A percentile compares a stretch with the other conserved stretches of the same genome.
Evolutionary conservation across 1,140 invertebrate genomes (phyloP).

Genomic region (Antheraea mylitta): DNA sequence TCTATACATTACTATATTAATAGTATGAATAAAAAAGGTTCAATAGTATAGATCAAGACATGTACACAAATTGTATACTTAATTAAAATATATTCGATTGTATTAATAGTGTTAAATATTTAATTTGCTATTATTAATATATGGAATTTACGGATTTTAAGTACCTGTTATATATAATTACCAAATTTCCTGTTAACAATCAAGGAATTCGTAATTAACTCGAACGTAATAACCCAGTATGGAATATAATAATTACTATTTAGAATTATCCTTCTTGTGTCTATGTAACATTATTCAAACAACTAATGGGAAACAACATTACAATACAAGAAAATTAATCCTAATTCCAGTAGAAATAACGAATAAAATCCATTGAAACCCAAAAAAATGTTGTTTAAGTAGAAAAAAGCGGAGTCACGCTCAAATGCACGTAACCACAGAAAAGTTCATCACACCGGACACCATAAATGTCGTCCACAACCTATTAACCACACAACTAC

Average conservation of each 20-base stretch:
- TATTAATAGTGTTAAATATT: too few species aligned
- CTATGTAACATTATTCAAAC: not conserved
- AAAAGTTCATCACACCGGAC: conserved; percentile 7
- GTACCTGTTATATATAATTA: not conserved
- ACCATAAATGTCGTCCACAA: not conserved
- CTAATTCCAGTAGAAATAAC: not conserved
- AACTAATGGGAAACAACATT: not conserved
- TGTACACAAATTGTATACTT: too few species aligned
- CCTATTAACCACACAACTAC: not conserved
- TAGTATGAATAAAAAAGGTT: too few species aligned
- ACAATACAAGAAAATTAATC: not conserved
- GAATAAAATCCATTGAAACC: not conserved
- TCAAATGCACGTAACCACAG: conserved; percentile 37
- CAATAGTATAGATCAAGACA: too few species aligned
- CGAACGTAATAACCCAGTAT: not conserved
- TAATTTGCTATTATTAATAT: too few species aligned
- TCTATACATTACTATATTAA: too few species aligned
- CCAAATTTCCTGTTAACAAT: not conserved
- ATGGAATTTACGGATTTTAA: too few species aligned
- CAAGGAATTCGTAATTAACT: not conserved
- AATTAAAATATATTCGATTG: too few species aligned
- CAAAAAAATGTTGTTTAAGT: not conserved
- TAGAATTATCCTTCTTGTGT: not conserved
- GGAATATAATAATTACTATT: not conserved
- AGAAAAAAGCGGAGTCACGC: conserved; percentile 45